These are phyloP conservation scores for Microplitis mediator DNA, from an alignment of 1,140 invertebrate genomes.

Conservation along the genomic window DNA sequence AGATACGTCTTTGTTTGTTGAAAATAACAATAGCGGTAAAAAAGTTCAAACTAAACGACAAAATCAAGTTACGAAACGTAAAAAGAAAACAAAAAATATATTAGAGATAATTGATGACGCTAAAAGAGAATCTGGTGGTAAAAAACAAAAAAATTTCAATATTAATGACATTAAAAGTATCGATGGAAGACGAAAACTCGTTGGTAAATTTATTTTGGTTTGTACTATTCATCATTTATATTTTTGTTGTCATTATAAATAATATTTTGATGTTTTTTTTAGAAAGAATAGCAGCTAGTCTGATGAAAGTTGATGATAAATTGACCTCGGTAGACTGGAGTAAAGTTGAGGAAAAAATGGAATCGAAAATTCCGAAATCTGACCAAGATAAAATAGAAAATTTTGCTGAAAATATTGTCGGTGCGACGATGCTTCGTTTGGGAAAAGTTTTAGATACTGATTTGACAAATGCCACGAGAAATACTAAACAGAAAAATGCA, in stretches of 20 bases:
- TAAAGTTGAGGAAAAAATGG: slow-evolving; percentile 17
- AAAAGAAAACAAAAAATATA: not conserved
- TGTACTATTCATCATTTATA: too few species aligned
- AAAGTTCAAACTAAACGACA: not conserved
- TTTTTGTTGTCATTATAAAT: too few species aligned
- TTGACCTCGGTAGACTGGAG: slow-evolving; percentile 20
- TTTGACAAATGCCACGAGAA: not conserved
- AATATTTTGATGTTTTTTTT: too few species aligned
- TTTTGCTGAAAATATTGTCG: slow-evolving; percentile 24
- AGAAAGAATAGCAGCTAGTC: not conserved
- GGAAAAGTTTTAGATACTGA: slow-evolving; percentile 10
- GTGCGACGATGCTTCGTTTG: slow-evolving; percentile 27
- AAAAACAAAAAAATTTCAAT: not conserved
- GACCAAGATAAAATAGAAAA: slow-evolving; percentile 21
- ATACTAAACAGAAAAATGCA: not conserved
- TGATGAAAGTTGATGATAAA: slow-evolving; percentile 20
- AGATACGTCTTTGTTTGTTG: not conserved
- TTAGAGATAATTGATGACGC: not conserved
- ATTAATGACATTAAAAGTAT: not conserved
- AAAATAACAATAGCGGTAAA: not conserved
- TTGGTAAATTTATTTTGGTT: too few species aligned
- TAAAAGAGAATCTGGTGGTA: not conserved
- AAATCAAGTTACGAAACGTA: not conserved
- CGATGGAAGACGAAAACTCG: not conserved
- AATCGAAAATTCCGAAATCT: slow-evolving; percentile 6